Percentiles rank a stretch among this genome's conserved stretches.
phyloP scores from a whole-genome alignment of 2,797 vertebrate species.

The Ptychobarbus kaznakovi region DNA sequence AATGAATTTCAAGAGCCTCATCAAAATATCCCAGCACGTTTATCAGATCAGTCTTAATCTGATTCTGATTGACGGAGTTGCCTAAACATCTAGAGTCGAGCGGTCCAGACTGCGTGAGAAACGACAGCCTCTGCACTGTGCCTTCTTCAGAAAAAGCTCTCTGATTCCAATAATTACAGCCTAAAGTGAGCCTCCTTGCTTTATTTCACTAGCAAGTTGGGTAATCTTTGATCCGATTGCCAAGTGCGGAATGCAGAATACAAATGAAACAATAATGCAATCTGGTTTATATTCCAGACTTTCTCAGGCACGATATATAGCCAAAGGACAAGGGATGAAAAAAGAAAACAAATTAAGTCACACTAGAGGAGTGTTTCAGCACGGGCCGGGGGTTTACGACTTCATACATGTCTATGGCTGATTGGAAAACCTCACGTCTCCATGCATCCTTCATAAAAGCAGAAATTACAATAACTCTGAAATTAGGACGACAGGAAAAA shows the following conservation, averaged over 20 bases:
- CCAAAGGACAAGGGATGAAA: slow-evolving; percentile 56
- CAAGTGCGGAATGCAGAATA: slow-evolving; percentile 62
- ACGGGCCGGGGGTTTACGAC: slow-evolving; percentile 45
- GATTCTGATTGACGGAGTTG: slow-evolving; percentile 77
- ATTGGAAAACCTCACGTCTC: slow-evolving; percentile 34
- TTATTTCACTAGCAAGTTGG: slow-evolving; percentile 64
- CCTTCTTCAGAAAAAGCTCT: slow-evolving; percentile 72
- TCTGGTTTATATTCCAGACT: slow-evolving; percentile 63
- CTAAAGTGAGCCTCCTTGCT: slow-evolving; percentile 71
- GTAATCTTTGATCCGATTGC: slow-evolving; percentile 68
- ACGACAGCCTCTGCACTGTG: slow-evolving; percentile 75
- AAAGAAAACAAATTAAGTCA: slow-evolving; percentile 59
- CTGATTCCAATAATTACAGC: slow-evolving; percentile 76
- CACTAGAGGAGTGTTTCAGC: slow-evolving; percentile 42
- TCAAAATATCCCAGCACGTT: slow-evolving; percentile 67
- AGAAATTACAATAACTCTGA: slow-evolving; percentile 44
- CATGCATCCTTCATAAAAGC: slow-evolving; percentile 43
- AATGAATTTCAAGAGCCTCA: slow-evolving; percentile 65
- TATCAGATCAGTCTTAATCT: slow-evolving; percentile 74
- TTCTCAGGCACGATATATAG: slow-evolving; percentile 52
- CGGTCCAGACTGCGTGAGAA: slow-evolving; percentile 73
- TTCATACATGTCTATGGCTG: slow-evolving; percentile 49
- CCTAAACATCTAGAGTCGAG: slow-evolving; percentile 70
- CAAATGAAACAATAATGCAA: slow-evolving; percentile 66
- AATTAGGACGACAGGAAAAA: slow-evolving; percentile 37